Percentiles rank a stretch among this genome's conserved stretches.
Evolutionary conservation across 2,888 invertebrate species (phyloP).

Genomic region (Lasioglossum morio): DNA sequence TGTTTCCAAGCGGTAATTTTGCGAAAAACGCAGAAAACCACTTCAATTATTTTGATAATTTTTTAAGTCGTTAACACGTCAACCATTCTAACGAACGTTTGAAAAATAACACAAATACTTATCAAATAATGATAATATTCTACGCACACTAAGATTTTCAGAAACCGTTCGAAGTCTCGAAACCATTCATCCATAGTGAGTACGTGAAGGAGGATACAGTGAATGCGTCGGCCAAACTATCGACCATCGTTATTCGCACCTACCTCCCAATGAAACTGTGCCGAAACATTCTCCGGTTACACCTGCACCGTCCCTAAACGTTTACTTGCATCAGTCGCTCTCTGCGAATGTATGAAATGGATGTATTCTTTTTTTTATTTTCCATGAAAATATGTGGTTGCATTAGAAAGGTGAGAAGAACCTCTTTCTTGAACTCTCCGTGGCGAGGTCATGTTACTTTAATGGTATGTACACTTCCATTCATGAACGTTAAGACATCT

Average conservation of each 20-base stretch:
- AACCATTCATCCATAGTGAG: neutral
- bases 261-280: neutral
- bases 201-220: neutral
- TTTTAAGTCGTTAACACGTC: too few relatives aligned
- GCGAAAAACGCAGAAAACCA: neutral
- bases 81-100: neutral
- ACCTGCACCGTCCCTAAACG: neutral
- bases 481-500: slow-evolving; percentile 9
- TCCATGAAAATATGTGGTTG: neutral
- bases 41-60: neutral
- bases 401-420: neutral
- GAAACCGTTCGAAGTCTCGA: neutral
- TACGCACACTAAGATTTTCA: neutral
- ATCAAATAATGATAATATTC: neutral
- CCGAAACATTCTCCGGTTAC: slow-evolving; percentile 6
- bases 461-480: slow-evolving; percentile 6
- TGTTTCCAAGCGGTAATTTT: neutral
- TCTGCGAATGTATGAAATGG: neutral
- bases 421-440: neutral
- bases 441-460: neutral
- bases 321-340: neutral
- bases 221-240: neutral
- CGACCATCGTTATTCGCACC: neutral
- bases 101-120: neutral
- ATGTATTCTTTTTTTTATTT: neutral